Evolutionary conservation across 2,797 vertebrate species (phyloP), one percentile per base, ranked within the genome.

Genomic region (Dallia pectoralis): DNA sequence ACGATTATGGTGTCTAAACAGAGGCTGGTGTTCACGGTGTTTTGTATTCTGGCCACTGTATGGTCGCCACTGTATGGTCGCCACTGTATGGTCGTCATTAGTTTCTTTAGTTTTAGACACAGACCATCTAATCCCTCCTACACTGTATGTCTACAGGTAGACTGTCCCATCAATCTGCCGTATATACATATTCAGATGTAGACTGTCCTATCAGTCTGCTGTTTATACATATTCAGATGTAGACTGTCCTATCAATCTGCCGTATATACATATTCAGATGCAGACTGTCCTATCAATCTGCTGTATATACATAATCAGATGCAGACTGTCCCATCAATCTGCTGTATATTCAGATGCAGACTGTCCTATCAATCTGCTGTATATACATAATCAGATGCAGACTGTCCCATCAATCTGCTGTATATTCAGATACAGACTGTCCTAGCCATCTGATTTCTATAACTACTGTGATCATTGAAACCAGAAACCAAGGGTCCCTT

Each of bases 81-180:
- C 68, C 77, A 69, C 70, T 70, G 85, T 84, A 80, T 77, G 81
- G 29, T 44, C n/a, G 2, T 11, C 65, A 44, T n/a, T 22, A n/a
- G 33, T 22, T 29, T 25, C 25, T 61, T 56, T 19, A 12, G 25
- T 61, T 25, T 61, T 6, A 11, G 25, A 27, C n/a, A n/a, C 48
- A 18, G 15, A 49, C 15, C 48, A 6, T 49, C 14, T 1, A 18
- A 49, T 49, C 15, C 48, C 15, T 18, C 49, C n/a, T 44, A 14
- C 6, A 44, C 40, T 44, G 14, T 3, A 44, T 6, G 8, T 44
- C 40, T 44, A 44, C 1, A 65, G 16, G 18, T 27, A n/a, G 25
- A 27, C 25, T 12, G 53, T 53, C 51, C n/a, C 0, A 53, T 22
- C 5, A 5, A 19, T 53, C 51, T 53, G 18, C 18, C n/a, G 7